phyloP scores from a whole-genome alignment of 2,888 invertebrate species.

The Agonopterix arenella region DNA sequence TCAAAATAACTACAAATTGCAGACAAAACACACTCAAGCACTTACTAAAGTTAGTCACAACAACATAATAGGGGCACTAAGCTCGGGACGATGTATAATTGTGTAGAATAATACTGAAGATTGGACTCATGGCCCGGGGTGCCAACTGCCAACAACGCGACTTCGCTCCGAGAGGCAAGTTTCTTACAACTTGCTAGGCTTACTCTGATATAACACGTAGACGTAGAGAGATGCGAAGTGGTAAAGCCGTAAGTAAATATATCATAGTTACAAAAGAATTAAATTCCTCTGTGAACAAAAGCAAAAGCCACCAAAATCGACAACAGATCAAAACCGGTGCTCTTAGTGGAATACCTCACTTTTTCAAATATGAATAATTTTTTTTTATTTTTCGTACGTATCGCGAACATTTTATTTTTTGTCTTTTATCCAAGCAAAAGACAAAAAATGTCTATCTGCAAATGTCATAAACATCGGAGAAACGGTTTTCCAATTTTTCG shows the following conservation, averaged over 20 bases:
- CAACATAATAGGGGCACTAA: neutral
- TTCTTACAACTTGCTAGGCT: conserved; percentile 28
- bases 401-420: too few relatives aligned
- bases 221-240: conserved; percentile 17
- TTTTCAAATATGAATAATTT: neutral
- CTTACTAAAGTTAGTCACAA: neutral
- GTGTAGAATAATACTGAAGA: conserved; percentile 38
- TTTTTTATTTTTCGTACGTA: too few relatives aligned
- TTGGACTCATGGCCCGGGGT: conserved; percentile 44
- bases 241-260: neutral
- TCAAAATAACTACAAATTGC: too few relatives aligned
- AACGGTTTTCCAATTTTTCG: too few relatives aligned
- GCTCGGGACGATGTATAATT: neutral
- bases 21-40: too few relatives aligned
- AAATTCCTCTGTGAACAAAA: neutral
- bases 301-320: neutral
- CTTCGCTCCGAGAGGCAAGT: conserved; percentile 33
- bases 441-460: too few relatives aligned
- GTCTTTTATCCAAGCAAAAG: too few relatives aligned
- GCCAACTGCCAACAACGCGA: conserved; percentile 25
- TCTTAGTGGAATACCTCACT: neutral
- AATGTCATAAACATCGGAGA: too few relatives aligned
- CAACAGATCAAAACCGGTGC: neutral
- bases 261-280: neutral
- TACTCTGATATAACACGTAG: conserved; percentile 25